Base-by-base conservation (phyloP, 2,888 invertebrate species). In the Clepsis dumicolana region DNA sequence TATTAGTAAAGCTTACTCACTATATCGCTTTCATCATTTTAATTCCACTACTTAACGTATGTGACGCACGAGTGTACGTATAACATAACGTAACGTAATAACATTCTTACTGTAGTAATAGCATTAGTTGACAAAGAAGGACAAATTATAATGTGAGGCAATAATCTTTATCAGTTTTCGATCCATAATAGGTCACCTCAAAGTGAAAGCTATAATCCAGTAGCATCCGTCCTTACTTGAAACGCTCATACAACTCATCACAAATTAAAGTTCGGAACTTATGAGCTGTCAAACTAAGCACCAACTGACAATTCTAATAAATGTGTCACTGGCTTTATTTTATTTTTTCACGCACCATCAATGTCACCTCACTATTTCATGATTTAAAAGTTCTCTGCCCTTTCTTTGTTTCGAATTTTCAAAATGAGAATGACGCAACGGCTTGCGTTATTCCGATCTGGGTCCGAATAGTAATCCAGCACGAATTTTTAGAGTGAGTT, bases 311-410 rank as follows among this genome's bases (percentile, higher is more conserved):
- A 83, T 80, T 72, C 83, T 89, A 91, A 92, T 93, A 92, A 92
- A 92, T 90, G 90, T 91, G 92, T 93, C 91, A 91, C 80, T 82
- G 79, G 71, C 78, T 85, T 87, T 87, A 83, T 85, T 84, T 85
- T 76, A n/a, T 76, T 76, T 76, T 79, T 86, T 76, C 84, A 83
- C 64, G 53, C 61, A 76, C 78, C 86, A 86, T 89, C 89, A 87
- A 88, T 88, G 92, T 90, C 90, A 78, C 87, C 78, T 86, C 85
- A 84, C 89, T 87, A 85, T 86, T 85, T 77, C 84, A 85, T 88
- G 89, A 91, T 91, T 91, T 90, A 87, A 85, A 85, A 88, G 92
- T 92, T 91, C 92, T 77, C 77, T 91, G 91, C 90, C 89, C 92
- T 93, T 91, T 91, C 93, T 93, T 93, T 93, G 93, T 93, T 90